Base-by-base conservation (phyloP, 2,888 invertebrate genomes). In the Apamea crenata region DNA sequence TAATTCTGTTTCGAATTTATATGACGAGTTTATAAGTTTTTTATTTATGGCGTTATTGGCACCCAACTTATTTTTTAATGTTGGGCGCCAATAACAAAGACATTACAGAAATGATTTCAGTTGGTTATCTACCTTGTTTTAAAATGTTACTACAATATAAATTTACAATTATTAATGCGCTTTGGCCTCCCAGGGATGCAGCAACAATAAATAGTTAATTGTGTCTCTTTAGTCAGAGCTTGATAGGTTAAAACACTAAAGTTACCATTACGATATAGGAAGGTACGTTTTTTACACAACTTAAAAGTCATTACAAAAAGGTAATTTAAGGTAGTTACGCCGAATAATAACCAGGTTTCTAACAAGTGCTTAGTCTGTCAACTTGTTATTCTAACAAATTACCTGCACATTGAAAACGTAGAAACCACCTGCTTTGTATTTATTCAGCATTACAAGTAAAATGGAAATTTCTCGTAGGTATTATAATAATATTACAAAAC, bases 401-500 rank as follows among this genome's bases (percentile, higher is more conserved):
- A 86, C 72, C 67, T 77, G 59, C 59, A 77, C 65, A 71, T 67
- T 82, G 73, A 66, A 68, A 77, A 81, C 71, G 77, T 77, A 75
- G 78, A 82, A 70, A 80, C 47, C 86, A 85, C 69, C 74, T 87
- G 81, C 81, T 74, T 74, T 74, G 74, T 79, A 74, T 84, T 87
- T 74, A 59, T 71, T 29, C 50, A 74, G 68, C 73, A 82, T 85
- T 87, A 83, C 73, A 85, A 81, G 76, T 72, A 78, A 77, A 87
- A 85, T 84, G 80, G 85, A 80, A 87, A 86, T 81, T 80, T 80
- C 77, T 80, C 61, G 67, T 74, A 47, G 74, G 76, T 82, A 81
- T 81, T 87, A 86, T 86, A 89, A 87, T 80, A 85, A 82, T 83
- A 86, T 83, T 75, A 88, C 85, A 89, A 86, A 91, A 90, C 86